These are phyloP conservation scores for Caenorhabditis macrosperma DNA, from an alignment of 2,888 invertebrate species.

Conservation along the genomic window DNA sequence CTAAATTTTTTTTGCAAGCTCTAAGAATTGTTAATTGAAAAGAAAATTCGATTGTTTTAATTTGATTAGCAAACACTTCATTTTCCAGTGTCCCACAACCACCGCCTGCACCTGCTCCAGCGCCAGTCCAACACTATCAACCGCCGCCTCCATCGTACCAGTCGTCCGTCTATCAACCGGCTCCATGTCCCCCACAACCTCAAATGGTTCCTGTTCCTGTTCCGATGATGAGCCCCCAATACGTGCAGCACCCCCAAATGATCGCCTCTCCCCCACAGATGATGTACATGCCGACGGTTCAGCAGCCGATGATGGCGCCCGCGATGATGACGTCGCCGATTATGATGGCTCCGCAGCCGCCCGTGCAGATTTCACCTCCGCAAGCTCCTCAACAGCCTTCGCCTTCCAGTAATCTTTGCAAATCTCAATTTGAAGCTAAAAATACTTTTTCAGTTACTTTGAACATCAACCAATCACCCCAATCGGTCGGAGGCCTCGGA, in stretches of 20 bases:
- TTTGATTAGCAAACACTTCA: neutral
- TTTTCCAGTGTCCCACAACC: neutral
- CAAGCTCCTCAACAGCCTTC: constrained; percentile 30
- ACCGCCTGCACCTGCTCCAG: neutral
- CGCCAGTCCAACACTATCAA: neutral
- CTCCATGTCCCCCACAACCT: constrained; percentile 12
- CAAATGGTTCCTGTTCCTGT: constrained; percentile 12
- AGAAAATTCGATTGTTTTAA: neutral
- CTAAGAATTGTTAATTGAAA: neutral
- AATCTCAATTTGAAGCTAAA: neutral
- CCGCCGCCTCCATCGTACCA: constrained; percentile 15
- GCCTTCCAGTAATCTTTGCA: constrained; percentile 14
- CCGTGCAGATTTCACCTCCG: constrained; percentile 21
- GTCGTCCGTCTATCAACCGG: constrained; percentile 16
- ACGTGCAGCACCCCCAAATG: constrained; percentile 32
- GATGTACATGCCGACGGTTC: constrained; percentile 22
- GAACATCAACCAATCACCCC: constrained; percentile 32
- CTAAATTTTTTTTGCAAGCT: neutral
- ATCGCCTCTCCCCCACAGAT: constrained; percentile 23
- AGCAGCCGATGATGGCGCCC: constrained; percentile 5
- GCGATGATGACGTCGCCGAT: constrained; percentile 7
- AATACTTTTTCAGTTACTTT: constrained; percentile 21
- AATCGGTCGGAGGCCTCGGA: neutral
- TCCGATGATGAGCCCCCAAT: constrained; percentile 24
- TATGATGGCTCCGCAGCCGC: constrained; percentile 15